These are phyloP conservation scores for Enhydra lutris DNA, from an alignment of 2,113 vertebrate species.

Conservation along the genomic window DNA sequence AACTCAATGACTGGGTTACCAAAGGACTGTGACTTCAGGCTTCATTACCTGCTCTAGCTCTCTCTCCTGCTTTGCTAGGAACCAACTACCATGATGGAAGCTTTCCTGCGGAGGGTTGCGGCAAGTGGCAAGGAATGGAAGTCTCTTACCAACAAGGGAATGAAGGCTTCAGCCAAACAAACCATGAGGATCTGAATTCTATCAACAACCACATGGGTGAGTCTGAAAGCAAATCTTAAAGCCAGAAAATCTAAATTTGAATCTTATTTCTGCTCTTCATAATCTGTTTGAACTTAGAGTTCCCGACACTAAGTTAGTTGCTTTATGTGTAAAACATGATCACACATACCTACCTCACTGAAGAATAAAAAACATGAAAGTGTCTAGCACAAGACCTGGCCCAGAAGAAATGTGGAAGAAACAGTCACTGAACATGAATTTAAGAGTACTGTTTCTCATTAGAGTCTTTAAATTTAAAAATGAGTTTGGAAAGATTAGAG, in stretches of 20 bases:
- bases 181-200: background rate
- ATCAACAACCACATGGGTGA: background rate
- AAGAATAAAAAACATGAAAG: background rate
- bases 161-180: background rate
- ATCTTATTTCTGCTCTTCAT: background rate
- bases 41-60: background rate
- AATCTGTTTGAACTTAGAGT: background rate
- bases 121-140: background rate
- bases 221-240: background rate
- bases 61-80: background rate
- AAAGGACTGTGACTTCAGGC: background rate
- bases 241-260: background rate
- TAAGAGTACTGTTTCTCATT: background rate
- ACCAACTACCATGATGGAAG: background rate
- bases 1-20: background rate
- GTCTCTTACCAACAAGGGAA: background rate
- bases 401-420: background rate
- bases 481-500: background rate
- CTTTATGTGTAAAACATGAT: background rate
- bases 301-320: background rate
- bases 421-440: background rate
- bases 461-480: constrained; percentile 16
- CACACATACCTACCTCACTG: background rate
- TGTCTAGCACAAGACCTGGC: background rate
- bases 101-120: background rate